Evolutionary conservation across 1,140 invertebrate species (phyloP), one percentile per base, ranked within the genome.

Genomic region (Ruditapes philippinarum): DNA sequence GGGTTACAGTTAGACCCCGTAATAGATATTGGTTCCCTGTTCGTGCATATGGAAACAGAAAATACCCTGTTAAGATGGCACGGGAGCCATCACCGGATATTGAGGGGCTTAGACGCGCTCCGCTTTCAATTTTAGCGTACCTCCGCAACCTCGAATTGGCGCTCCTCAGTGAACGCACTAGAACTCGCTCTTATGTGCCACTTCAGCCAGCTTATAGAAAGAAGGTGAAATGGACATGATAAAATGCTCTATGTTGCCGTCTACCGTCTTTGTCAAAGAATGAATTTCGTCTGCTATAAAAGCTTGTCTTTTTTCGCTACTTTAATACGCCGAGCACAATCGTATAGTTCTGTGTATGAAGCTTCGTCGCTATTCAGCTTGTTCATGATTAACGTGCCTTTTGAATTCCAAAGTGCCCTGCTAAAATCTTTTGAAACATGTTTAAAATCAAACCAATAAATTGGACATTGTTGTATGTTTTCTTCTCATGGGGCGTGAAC

Each of bases 401-500:
- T 76, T 51, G 5, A 78, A 51, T 22, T 51, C 45, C 74, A 49
- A 49, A 78, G 74, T 78, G 74, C 74, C 74, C 74, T 78, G 49
- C 74, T 51, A 54, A 62, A 81, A 11, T 65, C 3, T 78, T 33
- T 25, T 49, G 45, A 78, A 78, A 51, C 19, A 42, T 76, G 5
- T 51, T n/a, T 25, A 76, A 36, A 78, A n/a, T 51, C 11, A 54
- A 49, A 54, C 31, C 38, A 74, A 49, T 74, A 49, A 74, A 54
- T 57, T 33, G 54, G 60, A 62, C 22, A 57, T 86, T 80, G 38
- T 79, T 88, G 54, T 79, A 88, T 88, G 85, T 88, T 88, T 88
- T 86, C 73, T 88, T 88, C 85, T 88, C 85, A 88, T 88, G 85
- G 85, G 85, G 85, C 85, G 51, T 88, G 74, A 38, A 49, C 42